Evolutionary conservation across 2,113 vertebrate species (phyloP), one percentile per base, ranked within the genome.

Genomic region (Hypanus sabinus): DNA sequence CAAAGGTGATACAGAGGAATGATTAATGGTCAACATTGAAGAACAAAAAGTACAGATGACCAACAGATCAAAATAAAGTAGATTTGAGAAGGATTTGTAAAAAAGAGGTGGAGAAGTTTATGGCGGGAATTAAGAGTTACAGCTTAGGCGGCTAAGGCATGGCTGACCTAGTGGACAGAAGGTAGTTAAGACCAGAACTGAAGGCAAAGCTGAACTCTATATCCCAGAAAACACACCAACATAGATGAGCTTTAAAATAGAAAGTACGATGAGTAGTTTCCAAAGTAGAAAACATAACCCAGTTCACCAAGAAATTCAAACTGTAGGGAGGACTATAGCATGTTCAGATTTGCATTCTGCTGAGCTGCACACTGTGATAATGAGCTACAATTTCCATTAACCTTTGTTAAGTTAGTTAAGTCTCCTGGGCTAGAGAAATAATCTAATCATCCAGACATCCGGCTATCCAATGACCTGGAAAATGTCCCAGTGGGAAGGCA

Each of bases 331-430:
- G n/a, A 65, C 60, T 88, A 24, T 5, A 90, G 33, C 85, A 36
- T 18, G 22, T 65, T 62, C 27, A 65, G 85, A 65, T 9, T 65
- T 1, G 6, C 24, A 87, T 16, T 20, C 9, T n/a, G 18, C 12
- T 36, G 30, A 68, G 57, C 60, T 68, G 62, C n/a, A 16, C n/a
- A 20, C 10, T 27, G 38, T 83, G 81, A 85, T 20, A 65, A 30
- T 33, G n/a, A 90, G 60, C 85, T 7, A 90, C 85, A 90, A 60
- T 18, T 90, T 90, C 85, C 30, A n/a, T 68, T 90, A 90, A 90
- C n/a, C 60, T 90, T 30, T 90, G n/a, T 10, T 2, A n/a, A 57
- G 27, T 60, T 62, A 57, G 30, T 62, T 22, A 30, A 65, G 60
- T 12, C 30, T 65, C 27, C 18, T 65, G 30, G 60, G 60, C 60